Percentiles rank a stretch among this genome's conserved stretches.
Evolutionary conservation across 2,113 vertebrate species (phyloP).

Genomic region (Scopus umbretta): DNA sequence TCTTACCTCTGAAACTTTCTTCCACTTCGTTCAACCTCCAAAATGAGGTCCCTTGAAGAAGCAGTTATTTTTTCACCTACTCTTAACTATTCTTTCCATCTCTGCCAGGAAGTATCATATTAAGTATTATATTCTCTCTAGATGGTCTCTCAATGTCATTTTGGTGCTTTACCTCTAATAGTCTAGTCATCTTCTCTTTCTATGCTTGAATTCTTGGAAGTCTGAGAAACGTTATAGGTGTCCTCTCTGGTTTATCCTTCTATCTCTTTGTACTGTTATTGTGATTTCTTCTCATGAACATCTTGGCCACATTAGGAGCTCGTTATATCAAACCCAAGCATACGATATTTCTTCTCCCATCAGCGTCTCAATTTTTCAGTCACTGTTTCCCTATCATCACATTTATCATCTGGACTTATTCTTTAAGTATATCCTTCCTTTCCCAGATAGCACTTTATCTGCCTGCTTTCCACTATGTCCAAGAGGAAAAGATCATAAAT

Average conservation of each 20-base stretch:
- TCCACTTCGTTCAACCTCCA: neutral
- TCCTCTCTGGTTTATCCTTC: neutral
- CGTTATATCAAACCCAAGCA: neutral
- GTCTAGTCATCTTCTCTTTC: neutral
- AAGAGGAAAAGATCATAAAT: neutral
- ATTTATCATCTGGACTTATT: neutral
- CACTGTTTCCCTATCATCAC: neutral
- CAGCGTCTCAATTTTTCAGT: neutral
- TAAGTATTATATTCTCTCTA: neutral
- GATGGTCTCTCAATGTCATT: neutral
- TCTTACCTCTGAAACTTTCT: neutral
- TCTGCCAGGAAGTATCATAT: neutral
- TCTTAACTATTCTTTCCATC: neutral
- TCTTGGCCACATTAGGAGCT: neutral
- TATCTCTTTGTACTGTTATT: neutral
- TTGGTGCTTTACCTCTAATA: neutral
- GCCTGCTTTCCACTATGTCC: neutral
- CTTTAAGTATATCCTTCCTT: neutral
- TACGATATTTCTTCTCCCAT: neutral
- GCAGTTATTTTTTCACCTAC: neutral
- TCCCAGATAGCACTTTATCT: neutral
- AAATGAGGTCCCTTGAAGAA: neutral
- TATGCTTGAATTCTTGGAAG: neutral
- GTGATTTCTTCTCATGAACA: neutral
- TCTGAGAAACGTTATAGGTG: neutral